These are phyloP conservation scores for Microplitis deprimator DNA, from an alignment of 2,888 invertebrate species.

Conservation along the genomic window DNA sequence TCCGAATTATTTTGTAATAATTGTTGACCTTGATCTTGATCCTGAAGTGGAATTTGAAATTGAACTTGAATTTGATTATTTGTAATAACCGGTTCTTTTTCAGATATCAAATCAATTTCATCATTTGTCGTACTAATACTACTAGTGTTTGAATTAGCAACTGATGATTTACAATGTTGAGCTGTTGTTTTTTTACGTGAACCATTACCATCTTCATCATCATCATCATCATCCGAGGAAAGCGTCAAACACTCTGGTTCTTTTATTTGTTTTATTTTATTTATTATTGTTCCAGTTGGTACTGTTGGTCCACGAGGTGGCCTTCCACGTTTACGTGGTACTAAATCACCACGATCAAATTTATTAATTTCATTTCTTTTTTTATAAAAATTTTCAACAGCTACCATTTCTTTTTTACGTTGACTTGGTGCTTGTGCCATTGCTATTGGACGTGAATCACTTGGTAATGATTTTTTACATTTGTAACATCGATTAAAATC, in stretches of 20 bases:
- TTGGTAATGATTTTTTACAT: constrained; percentile 81
- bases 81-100: constrained; percentile 69
- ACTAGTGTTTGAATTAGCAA: not conserved
- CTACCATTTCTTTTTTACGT: constrained; percentile 55
- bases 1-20: not conserved
- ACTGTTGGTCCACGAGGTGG: not conserved
- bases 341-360: constrained; percentile 22
- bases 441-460: constrained; percentile 78
- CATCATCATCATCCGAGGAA: constrained; percentile 72
- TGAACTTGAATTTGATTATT: constrained; percentile 52
- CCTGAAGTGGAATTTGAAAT: not conserved
- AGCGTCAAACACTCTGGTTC: constrained; percentile 69
- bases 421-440: constrained; percentile 51
- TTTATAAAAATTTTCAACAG: constrained; percentile 50
- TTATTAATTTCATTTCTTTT: constrained; percentile 6
- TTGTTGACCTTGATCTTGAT: not conserved
- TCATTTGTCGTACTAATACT: constrained; percentile 46
- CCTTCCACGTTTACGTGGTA: constrained; percentile 23
- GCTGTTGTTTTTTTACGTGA: constrained; percentile 22
- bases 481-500: constrained; percentile 85
- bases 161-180: not conserved
- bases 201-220: constrained; percentile 60
- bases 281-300: not conserved
- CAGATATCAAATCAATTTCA: constrained; percentile 61
- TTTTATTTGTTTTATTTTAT: constrained; percentile 29